Percentiles rank a stretch among this genome's conserved stretches.
phyloP scores from a whole-genome alignment of 2,888 invertebrate species.

The Lasioglossum marginatum region DNA sequence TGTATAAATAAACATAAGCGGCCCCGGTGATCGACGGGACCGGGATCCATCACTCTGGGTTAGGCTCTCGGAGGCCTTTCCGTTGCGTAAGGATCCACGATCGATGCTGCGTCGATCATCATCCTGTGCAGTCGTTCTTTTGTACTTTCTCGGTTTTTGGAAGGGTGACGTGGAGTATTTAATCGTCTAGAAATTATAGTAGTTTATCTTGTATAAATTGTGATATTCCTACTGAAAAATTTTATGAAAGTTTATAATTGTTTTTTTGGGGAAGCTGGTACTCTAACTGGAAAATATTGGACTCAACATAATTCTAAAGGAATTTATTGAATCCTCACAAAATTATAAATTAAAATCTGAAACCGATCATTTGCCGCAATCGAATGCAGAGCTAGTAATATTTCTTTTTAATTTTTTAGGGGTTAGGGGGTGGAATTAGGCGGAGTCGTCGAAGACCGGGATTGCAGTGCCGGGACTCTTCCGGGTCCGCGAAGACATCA shows the following conservation, averaged over 20 bases:
- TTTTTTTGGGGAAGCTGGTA: not conserved
- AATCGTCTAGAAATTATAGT: not conserved
- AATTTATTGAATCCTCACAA: no score
- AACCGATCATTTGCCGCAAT: no score
- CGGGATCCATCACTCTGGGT: constrained; percentile 19
- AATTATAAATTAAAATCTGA: no score
- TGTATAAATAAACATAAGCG: constrained; percentile 46
- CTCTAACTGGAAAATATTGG: not conserved
- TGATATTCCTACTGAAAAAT: not conserved
- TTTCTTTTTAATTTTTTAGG: not conserved
- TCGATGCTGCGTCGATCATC: constrained; percentile 1
- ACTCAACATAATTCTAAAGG: not conserved
- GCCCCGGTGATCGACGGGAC: not conserved
- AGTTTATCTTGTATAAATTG: not conserved
- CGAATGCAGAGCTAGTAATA: not conserved
- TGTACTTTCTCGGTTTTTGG: not conserved
- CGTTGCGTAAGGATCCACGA: constrained; percentile 26
- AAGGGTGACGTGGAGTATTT: not conserved
- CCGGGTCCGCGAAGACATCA: not conserved
- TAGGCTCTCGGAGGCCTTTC: not conserved
- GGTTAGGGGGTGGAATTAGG: not conserved
- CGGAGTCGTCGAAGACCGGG: no score
- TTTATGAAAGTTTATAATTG: not conserved
- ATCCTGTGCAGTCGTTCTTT: not conserved
- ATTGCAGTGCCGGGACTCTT: not conserved